phyloP scores from a whole-genome alignment of 2,797 vertebrate species.

The Xerus rutilus region DNA sequence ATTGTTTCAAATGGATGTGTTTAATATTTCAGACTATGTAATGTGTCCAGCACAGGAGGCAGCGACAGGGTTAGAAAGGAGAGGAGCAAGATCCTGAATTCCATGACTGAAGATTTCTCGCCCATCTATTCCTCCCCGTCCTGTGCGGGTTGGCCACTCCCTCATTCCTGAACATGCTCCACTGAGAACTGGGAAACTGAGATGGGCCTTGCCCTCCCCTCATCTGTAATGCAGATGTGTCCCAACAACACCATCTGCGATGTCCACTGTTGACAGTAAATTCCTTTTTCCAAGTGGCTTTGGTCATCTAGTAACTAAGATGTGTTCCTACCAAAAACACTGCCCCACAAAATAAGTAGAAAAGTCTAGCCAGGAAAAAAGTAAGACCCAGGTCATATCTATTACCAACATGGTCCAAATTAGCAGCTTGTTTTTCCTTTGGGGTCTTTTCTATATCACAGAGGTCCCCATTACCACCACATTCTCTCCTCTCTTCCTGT shows the following conservation, averaged over 20 bases:
- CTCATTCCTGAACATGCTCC: background rate
- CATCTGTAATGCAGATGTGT: background rate
- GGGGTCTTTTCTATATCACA: background rate
- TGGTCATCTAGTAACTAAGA: background rate
- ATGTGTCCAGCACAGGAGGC: constrained; percentile 59
- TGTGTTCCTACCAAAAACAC: background rate
- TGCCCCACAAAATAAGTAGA: background rate
- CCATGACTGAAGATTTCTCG: background rate
- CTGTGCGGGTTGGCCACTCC: background rate
- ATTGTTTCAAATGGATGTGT: constrained; percentile 73
- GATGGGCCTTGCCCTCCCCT: background rate
- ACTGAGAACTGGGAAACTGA: background rate
- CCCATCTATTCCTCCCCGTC: background rate
- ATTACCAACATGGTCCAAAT: background rate
- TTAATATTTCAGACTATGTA: constrained; percentile 79
- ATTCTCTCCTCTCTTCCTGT: background rate
- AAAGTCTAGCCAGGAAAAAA: background rate
- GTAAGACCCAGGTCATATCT: background rate
- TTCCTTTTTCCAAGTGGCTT: constrained; percentile 2
- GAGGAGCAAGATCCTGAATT: background rate
- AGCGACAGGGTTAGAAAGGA: background rate
- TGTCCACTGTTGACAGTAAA: background rate
- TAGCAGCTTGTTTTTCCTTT: background rate
- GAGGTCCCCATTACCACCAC: background rate
- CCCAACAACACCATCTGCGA: background rate